Evolutionary conservation across 1,140 invertebrate genomes (phyloP).

Genomic region (Tenebrio molitor): DNA sequence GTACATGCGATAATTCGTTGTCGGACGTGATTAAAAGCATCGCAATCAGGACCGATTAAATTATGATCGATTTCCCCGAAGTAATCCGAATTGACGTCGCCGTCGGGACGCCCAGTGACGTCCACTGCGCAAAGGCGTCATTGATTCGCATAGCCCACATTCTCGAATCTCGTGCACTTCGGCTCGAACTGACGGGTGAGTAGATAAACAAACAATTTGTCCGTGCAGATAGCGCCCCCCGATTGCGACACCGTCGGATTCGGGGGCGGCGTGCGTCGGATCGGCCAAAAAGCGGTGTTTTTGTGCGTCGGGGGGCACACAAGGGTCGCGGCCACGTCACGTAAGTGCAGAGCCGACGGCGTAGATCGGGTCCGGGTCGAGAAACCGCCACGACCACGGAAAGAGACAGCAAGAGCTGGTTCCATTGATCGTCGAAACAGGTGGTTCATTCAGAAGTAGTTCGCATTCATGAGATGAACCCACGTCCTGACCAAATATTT

Average conservation of each 20-base stretch:
- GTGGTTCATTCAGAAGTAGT: constrained; percentile 55
- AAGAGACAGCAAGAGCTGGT: not conserved
- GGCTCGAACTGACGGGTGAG: constrained; percentile 55
- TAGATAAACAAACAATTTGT: constrained; percentile 47
- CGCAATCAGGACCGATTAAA: constrained; percentile 41
- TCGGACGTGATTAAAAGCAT: constrained; percentile 17
- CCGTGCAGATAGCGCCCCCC: too few relatives aligned
- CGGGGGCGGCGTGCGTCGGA: too few relatives aligned
- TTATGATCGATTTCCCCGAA: constrained; percentile 47
- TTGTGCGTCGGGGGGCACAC: too few relatives aligned
- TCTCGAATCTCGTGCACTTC: constrained; percentile 47
- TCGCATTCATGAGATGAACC: constrained; percentile 37
- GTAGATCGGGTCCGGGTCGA: too few relatives aligned
- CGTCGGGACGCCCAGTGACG: constrained; percentile 51
- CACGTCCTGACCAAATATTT: constrained; percentile 25
- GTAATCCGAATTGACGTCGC: constrained; percentile 33
- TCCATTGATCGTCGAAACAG: constrained; percentile 55
- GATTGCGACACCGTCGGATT: too few relatives aligned
- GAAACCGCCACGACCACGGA: too few relatives aligned
- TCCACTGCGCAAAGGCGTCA: constrained; percentile 50
- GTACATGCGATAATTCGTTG: constrained; percentile 26
- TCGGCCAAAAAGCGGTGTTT: too few relatives aligned
- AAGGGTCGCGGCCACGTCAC: too few relatives aligned
- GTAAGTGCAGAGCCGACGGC: too few relatives aligned
- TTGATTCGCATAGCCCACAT: constrained; percentile 51